Evolutionary conservation across 2,113 vertebrate species (phyloP), one percentile per base, ranked within the genome.

Genomic region (Progne subis): DNA sequence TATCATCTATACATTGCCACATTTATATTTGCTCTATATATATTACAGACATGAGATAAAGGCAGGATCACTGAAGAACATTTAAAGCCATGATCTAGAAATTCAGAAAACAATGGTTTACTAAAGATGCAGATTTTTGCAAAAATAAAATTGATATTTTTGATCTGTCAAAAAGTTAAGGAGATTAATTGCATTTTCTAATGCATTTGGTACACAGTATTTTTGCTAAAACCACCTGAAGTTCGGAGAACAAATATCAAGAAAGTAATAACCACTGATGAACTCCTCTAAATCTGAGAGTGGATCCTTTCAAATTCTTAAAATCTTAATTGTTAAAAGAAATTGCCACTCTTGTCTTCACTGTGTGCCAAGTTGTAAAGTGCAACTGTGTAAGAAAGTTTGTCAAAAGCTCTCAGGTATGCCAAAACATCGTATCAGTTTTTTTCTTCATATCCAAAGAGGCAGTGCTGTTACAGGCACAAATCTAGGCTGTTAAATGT

Each of bases 191-290:
- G 5, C 23, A 57, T 55, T 94, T 94, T 81, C 39, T 7, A 69
- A 61, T 82, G 12, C 6, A 47, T 63, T 88, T 67, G 4, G 47
- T 47, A 57, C 14, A 12, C 11, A 17, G 37, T 4, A 23, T 43
- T 83, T 90, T 96, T 80, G 17, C 9, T 14, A 50, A 57, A 79
- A 34, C 0, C 0, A 3, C 7, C 44, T 0, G 0, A 80, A 53
- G n/a, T 32, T 50, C 11, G 39, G 13, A 56, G 21, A 78, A 71
- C 3, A 64, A 86, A n/a, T 53, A 49, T 29, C 34, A 49, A 70
- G 34, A 39, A 81, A 75, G 21, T n/a, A 70, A 70, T 25, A 32
- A 7, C 11, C 28, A 32, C 12, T 75, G 37, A 47, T 12, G 1
- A 78, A 41, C 11, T 76, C 8, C 31, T 52, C 31, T 19, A 41